Evolutionary conservation across 2,113 vertebrate species (phyloP), one percentile per base, ranked within the genome.

Genomic region (Alosa alosa): DNA sequence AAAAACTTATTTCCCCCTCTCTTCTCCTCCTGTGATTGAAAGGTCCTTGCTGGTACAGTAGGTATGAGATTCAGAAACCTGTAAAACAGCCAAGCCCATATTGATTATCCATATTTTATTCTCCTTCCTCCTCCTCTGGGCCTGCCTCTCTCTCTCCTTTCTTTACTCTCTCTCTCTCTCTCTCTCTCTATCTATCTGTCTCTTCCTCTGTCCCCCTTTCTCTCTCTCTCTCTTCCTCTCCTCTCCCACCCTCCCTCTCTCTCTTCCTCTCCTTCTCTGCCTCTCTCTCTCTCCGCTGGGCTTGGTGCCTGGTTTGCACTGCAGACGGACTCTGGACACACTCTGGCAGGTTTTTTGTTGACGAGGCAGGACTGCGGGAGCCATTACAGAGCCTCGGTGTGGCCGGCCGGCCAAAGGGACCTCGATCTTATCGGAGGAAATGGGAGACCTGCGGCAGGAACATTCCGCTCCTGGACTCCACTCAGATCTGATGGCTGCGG

Each of bases 271-370:
- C n/a, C 81, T 39, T 31, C 72, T n/a, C 31, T 25, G 25, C 41
- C 46, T 47, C 82, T 60, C 55, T 68, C n/a, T 36, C 31, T 13
- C 52, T 81, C 49, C n/a, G 8, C 39, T 68, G 44, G 13, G 60
- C 31, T 78, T 0, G 11, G 84, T 84, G 57, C 55, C 75, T 85
- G 83, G 41, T 82, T 81, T 78, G 31, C 20, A 44, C 78, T 18
- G 57, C 81, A 75, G 47, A 57, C n/a, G 13, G 46, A 22, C 46
- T 36, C 15, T 64, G 86, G 83, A 81, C 55, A 44, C 55, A 83
- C 68, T 78, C 84, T 87, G 86, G 57, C 86, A 86, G 75, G 81
- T 17, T 78, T 89, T 88, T 81, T 85, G 86, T 86, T 86, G 86
- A 85, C 81, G 82, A 83, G 81, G 86, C 82, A 87, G 81, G 81